phyloP scores from a whole-genome alignment of 2,888 invertebrate species.

The Epinotia brunnichana region DNA sequence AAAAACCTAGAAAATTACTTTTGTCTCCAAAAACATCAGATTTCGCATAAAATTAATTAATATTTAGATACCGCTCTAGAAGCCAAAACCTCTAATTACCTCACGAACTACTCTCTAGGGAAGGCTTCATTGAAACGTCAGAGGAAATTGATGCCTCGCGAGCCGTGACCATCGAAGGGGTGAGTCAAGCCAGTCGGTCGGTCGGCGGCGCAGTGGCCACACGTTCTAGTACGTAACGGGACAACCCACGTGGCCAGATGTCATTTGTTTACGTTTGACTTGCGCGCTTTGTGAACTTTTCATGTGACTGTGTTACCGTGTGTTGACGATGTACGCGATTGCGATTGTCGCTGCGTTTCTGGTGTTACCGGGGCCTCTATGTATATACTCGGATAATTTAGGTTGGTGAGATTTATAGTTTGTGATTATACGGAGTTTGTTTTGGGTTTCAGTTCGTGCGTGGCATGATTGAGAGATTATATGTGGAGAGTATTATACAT shows the following conservation, averaged over 20 bases:
- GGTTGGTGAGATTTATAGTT: constrained; percentile 57
- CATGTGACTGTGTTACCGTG: background rate
- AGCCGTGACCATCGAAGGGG: constrained; percentile 78
- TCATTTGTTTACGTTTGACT: constrained; percentile 39
- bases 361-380: constrained; percentile 68
- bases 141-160: constrained; percentile 79
- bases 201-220: constrained; percentile 77
- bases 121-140: constrained; percentile 81
- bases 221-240: constrained; percentile 73
- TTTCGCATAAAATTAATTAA: background rate
- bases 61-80: background rate
- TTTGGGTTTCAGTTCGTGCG: background rate
- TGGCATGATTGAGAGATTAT: no score
- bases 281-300: constrained; percentile 24
- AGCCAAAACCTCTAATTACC: constrained; percentile 61
- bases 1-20: background rate
- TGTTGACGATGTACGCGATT: constrained; percentile 44
- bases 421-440: constrained; percentile 23
- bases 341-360: constrained; percentile 64
- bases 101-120: constrained; percentile 64
- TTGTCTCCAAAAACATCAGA: background rate
- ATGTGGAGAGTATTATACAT: no score
- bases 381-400: constrained; percentile 77
- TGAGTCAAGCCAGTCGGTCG: constrained; percentile 77
- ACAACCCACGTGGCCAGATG: constrained; percentile 63